Conservation (phyloP, 1,140 invertebrate species). For the Pseudomyrmex cubaensis region DNA sequence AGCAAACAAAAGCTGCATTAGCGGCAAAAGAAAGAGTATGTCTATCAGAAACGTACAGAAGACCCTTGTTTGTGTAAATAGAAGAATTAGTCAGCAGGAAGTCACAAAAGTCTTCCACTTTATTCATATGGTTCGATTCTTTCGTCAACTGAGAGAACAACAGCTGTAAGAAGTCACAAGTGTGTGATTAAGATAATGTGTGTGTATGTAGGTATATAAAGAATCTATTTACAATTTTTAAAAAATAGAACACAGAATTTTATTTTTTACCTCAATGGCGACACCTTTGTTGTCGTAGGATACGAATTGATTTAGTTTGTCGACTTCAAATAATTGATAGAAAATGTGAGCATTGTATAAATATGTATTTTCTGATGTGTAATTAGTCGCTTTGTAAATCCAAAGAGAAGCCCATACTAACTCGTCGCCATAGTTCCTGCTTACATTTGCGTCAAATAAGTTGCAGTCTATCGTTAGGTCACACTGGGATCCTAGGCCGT, state of each 20-base stretch:
- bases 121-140: slow-evolving; percentile 79
- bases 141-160: slow-evolving; percentile 85
- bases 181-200: no score
- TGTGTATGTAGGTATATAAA: not conserved
- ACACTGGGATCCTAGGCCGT: slow-evolving; percentile 85
- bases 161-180: slow-evolving; percentile 75
- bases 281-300: slow-evolving; percentile 84
- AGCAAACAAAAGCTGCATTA: slow-evolving; percentile 87
- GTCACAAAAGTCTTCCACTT: slow-evolving; percentile 86
- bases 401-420: slow-evolving; percentile 88
- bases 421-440: slow-evolving; percentile 87
- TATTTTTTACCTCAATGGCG: not conserved
- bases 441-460: slow-evolving; percentile 86
- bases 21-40: slow-evolving; percentile 86
- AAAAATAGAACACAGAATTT: not conserved
- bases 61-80: slow-evolving; percentile 83
- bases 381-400: slow-evolving; percentile 87
- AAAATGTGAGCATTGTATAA: slow-evolving; percentile 84
- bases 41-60: slow-evolving; percentile 86
- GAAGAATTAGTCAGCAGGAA: slow-evolving; percentile 79
- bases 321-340: slow-evolving; percentile 85
- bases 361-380: slow-evolving; percentile 85
- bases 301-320: slow-evolving; percentile 85
- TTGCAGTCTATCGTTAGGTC: slow-evolving; percentile 85
- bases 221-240: not conserved